Evolutionary conservation across 2,888 invertebrate species (phyloP).

Genomic region (Dynastes maya): DNA sequence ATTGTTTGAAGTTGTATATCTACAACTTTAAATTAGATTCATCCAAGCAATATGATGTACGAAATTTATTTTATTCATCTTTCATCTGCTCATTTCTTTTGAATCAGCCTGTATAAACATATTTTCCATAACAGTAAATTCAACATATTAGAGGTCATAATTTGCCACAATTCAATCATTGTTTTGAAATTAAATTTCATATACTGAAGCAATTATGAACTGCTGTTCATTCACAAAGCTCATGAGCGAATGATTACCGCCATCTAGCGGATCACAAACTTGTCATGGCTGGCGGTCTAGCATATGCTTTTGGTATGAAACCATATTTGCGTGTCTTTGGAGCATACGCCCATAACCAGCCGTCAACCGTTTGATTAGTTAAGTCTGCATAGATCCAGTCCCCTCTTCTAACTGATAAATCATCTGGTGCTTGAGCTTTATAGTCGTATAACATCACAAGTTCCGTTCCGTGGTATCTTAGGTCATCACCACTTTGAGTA

Average conservation of each 20-base stretch:
- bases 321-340: conserved; percentile 94
- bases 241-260: conserved; percentile 7
- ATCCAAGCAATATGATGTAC: no score
- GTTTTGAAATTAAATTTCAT: conserved; percentile 10
- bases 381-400: conserved; percentile 97
- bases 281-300: conserved; percentile 93
- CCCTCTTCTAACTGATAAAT: conserved; percentile 90
- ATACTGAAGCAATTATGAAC: not conserved
- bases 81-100: no score
- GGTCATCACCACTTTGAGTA: conserved; percentile 74
- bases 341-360: conserved; percentile 96
- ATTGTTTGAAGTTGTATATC: no score
- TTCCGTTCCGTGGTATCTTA: conserved; percentile 90
- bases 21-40: no score
- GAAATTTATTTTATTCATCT: no score
- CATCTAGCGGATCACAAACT: conserved; percentile 74
- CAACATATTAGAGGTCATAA: not conserved
- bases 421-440: conserved; percentile 95
- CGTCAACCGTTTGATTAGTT: conserved; percentile 93
- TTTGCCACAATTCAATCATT: not conserved
- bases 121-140: not conserved
- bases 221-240: not conserved
- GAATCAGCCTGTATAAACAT: not conserved
- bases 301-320: conserved; percentile 95
- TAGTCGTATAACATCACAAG: conserved; percentile 96